These are phyloP conservation scores for Dione vanillae DNA, from an alignment of 2,888 invertebrate species.

Conservation along the genomic window DNA sequence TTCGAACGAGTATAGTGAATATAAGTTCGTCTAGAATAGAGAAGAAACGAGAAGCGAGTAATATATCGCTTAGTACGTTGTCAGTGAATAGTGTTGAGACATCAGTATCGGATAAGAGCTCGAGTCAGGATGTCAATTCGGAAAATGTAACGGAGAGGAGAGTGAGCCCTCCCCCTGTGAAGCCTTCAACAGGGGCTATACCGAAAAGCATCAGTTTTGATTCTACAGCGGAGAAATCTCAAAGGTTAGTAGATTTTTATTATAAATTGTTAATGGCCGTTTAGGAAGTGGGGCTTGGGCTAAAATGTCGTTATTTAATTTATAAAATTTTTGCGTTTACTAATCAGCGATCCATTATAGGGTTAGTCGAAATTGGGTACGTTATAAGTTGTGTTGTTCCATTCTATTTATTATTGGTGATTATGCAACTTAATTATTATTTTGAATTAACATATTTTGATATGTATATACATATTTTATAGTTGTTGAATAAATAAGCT, in stretches of 20 bases:
- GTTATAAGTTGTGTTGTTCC: too few relatives aligned
- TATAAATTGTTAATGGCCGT: too few relatives aligned
- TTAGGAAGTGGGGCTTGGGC: too few relatives aligned
- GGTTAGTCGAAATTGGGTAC: too few relatives aligned
- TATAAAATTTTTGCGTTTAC: too few relatives aligned
- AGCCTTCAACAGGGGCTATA: conserved; percentile 90
- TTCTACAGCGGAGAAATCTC: conserved; percentile 92
- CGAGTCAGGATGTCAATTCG: conserved; percentile 79
- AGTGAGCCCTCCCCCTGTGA: conserved; percentile 70
- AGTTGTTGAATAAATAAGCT: too few relatives aligned
- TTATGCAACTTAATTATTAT: too few relatives aligned
- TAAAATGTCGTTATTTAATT: too few relatives aligned
- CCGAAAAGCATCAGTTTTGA: conserved; percentile 97
- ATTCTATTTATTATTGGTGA: too few relatives aligned
- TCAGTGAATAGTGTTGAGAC: conserved; percentile 78
- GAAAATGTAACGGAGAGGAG: conserved; percentile 76
- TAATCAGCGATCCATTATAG: too few relatives aligned
- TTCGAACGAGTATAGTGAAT: conserved; percentile 73
- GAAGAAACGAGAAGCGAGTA: conserved; percentile 66
- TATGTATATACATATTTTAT: too few relatives aligned
- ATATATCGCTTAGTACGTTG: conserved; percentile 73
- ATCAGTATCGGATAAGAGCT: conserved; percentile 76
- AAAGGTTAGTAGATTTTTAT: conserved; percentile 70
- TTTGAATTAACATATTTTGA: too few relatives aligned
- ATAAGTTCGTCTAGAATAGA: conserved; percentile 78